Percentiles rank a stretch among this genome's conserved stretches.
These are phyloP conservation scores for Ophioderma brevispina DNA, from an alignment of 35 echinoderm and acorn worm genomes.

Conservation along the genomic window DNA sequence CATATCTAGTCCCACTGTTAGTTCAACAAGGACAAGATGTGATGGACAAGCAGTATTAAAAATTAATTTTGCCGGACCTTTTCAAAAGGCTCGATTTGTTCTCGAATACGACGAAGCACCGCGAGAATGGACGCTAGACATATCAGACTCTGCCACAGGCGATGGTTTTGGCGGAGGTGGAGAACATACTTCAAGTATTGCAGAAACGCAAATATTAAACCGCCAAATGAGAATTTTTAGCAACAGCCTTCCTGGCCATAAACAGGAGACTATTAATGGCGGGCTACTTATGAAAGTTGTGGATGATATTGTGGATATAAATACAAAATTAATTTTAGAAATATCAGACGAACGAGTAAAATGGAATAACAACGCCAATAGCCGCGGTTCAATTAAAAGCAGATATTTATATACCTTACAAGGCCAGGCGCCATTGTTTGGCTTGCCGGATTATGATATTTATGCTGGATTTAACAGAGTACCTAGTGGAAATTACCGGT, in stretches of 20 bases:
- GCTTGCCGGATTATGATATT: constrained; percentile 73
- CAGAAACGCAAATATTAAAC: constrained; percentile 86
- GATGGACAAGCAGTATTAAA: constrained; percentile 82
- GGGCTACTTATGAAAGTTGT: constrained; percentile 83
- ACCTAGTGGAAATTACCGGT: constrained; percentile 48
- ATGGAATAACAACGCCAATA: constrained; percentile 78
- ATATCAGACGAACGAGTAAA: constrained; percentile 77
- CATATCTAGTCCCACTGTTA: constrained; percentile 28
- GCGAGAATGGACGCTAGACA: constrained; percentile 87
- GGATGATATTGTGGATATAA: constrained; percentile 77
- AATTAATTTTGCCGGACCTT: constrained; percentile 83
- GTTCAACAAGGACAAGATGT: constrained; percentile 51
- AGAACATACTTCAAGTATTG: constrained; percentile 65
- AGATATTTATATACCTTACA: constrained; percentile 79
- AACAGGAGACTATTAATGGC: constrained; percentile 80
- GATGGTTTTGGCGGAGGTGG: constrained; percentile 88
- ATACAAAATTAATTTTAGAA: constrained; percentile 68
- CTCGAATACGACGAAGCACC: constrained; percentile 82
- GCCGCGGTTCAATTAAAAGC: constrained; percentile 62
- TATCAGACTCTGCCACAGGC: constrained; percentile 80
- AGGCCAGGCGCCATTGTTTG: constrained; percentile 71
- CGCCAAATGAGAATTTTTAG: constrained; percentile 92
- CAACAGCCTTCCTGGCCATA: constrained; percentile 75
- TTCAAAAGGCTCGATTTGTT: constrained; percentile 65
- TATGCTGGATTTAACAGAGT: constrained; percentile 95